Conservation (phyloP, 2,888 invertebrate genomes). For the Brachyopa scutellaris region DNA sequence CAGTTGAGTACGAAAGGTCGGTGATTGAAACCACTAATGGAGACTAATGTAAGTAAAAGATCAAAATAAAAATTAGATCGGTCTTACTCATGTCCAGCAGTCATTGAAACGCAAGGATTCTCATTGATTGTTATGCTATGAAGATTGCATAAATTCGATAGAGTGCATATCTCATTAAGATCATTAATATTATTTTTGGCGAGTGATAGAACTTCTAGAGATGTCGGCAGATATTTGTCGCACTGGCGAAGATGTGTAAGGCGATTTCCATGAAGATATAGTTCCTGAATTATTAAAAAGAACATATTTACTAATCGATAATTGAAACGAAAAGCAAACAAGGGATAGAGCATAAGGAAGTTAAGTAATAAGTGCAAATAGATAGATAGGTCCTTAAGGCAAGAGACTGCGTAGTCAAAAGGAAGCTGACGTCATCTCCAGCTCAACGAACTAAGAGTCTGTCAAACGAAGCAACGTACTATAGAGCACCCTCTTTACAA, state of each 20-base stretch:
- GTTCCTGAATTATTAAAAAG: conserved; percentile 85
- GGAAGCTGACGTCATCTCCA: no score
- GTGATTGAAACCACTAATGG: conserved; percentile 91
- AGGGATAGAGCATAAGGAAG: no score
- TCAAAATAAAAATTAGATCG: background rate
- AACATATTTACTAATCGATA: no score
- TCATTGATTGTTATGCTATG: conserved; percentile 92
- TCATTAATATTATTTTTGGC: conserved; percentile 92
- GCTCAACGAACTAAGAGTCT: no score
- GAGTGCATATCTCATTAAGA: conserved; percentile 92
- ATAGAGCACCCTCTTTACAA: no score
- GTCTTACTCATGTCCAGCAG: conserved; percentile 88
- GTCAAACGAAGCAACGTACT: no score
- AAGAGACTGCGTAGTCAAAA: no score
- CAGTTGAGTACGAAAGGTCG: conserved; percentile 96
- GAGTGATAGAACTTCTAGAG: conserved; percentile 88
- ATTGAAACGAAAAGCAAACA: no score
- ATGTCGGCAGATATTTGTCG: conserved; percentile 90
- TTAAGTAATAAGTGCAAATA: background rate
- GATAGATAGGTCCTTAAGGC: no score
- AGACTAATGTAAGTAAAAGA: background rate
- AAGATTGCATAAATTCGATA: conserved; percentile 89
- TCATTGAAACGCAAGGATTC: conserved; percentile 93
- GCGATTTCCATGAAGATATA: conserved; percentile 93
- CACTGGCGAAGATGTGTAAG: conserved; percentile 91